These are phyloP conservation scores for Prunella strophiata DNA, from an alignment of 2,797 vertebrate species.

Conservation along the genomic window DNA sequence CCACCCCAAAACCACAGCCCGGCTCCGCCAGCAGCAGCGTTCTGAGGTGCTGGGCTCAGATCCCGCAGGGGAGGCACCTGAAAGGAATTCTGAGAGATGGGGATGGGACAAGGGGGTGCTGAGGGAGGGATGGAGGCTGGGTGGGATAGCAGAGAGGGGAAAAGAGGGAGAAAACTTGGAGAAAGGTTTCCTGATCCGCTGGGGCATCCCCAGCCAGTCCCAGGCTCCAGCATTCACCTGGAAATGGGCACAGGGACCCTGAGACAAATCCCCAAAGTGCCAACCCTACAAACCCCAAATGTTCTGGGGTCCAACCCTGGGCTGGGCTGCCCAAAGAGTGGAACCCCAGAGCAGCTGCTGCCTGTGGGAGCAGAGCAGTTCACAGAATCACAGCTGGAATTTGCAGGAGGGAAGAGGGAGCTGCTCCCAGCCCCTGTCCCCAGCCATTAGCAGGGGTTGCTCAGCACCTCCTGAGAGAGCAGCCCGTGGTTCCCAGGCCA, in stretches of 20 bases:
- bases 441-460: background rate
- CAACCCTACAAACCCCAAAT: background rate
- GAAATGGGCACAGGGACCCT: background rate
- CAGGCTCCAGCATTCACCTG: background rate
- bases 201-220: background rate
- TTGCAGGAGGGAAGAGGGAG: rapidly evolving
- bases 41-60: rapidly evolving
- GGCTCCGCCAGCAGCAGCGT: rapidly evolving
- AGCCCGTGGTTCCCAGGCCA: slow-evolving; percentile 12
- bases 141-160: rapidly evolving
- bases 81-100: background rate
- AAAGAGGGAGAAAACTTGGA: background rate
- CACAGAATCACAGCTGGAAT: background rate
- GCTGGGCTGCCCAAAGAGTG: rapidly evolving
- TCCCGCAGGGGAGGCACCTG: rapidly evolving
- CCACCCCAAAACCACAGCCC: background rate
- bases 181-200: background rate
- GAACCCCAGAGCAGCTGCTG: background rate
- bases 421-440: background rate
- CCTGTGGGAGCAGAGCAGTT: rapidly evolving
- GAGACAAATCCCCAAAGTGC: background rate
- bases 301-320: background rate
- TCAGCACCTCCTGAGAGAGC: background rate
- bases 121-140: background rate
- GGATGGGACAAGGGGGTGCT: background rate